Percentiles rank a stretch among this genome's conserved stretches.
phyloP scores from a whole-genome alignment of 2,888 invertebrate species.

The Alsophila aescularia region DNA sequence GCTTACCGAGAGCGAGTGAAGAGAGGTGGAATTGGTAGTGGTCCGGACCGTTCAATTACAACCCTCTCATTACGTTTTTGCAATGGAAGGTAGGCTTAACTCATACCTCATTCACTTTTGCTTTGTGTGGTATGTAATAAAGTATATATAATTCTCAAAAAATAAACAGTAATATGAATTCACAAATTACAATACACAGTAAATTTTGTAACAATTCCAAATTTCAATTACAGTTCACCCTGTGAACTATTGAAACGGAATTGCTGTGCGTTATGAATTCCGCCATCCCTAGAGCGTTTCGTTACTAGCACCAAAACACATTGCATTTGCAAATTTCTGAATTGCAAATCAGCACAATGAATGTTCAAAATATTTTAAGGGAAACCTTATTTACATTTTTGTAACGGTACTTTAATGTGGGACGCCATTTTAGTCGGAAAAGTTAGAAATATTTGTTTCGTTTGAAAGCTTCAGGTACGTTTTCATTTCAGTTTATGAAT shows the following conservation, averaged over 20 bases:
- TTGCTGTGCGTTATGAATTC: constrained; percentile 3
- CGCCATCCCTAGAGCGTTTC: constrained; percentile 1
- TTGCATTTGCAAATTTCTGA: constrained; percentile 35
- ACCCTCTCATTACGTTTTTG: too few species aligned
- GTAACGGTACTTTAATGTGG: constrained; percentile 29
- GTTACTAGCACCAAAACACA: constrained; percentile 13
- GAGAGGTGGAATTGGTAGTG: too few species aligned
- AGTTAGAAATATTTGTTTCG: constrained; percentile 23
- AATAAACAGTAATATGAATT: too few species aligned
- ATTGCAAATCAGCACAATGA: constrained; percentile 38
- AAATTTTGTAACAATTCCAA: too few species aligned
- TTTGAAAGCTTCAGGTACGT: constrained; percentile 25
- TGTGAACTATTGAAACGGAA: background rate
- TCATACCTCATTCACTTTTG: too few species aligned
- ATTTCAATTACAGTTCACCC: background rate
- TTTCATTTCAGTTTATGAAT: constrained; percentile 18
- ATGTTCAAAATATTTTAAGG: constrained; percentile 34
- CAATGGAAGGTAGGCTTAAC: too few species aligned
- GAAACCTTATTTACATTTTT: constrained; percentile 34
- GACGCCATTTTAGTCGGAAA: constrained; percentile 16
- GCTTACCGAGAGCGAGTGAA: too few species aligned
- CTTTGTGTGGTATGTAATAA: too few species aligned
- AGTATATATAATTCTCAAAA: too few species aligned
- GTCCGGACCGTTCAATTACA: too few species aligned
- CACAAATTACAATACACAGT: too few species aligned